These are phyloP conservation scores for Grantiella picta DNA, from an alignment of 2,113 vertebrate species.

Conservation along the genomic window DNA sequence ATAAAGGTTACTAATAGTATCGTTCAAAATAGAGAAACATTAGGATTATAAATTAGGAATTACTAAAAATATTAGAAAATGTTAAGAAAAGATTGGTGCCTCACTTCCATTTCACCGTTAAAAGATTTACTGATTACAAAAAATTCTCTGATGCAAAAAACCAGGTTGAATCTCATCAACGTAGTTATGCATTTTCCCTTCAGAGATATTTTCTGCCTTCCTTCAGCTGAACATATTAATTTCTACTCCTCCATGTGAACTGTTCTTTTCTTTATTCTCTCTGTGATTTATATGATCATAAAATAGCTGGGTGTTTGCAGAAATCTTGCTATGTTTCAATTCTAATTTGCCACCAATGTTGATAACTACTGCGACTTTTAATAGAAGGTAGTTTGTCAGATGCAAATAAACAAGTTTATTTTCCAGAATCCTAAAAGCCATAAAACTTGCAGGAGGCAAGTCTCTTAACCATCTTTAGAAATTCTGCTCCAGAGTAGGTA, in stretches of 20 bases:
- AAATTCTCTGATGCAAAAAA: neutral
- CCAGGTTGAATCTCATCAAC: neutral
- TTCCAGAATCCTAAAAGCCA: neutral
- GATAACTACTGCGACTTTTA: neutral
- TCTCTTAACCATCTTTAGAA: neutral
- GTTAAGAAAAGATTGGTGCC: neutral
- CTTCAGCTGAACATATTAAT: neutral
- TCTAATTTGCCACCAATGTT: neutral
- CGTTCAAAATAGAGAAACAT: neutral
- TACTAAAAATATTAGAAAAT: neutral
- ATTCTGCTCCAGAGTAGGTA: neutral
- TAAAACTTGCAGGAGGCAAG: neutral
- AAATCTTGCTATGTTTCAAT: neutral
- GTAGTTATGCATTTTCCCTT: neutral
- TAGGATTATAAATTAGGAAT: neutral
- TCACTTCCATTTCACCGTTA: neutral
- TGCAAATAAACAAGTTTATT: neutral
- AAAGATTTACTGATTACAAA: neutral
- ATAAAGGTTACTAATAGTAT: neutral
- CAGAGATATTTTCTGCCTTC: neutral
- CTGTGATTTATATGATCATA: neutral
- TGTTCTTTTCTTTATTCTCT: slow-evolving; percentile 21
- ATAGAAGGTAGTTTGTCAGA: neutral
- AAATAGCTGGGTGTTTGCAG: neutral
- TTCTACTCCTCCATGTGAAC: neutral